Evolutionary conservation across 2,888 invertebrate species (phyloP), one percentile per base, ranked within the genome.

Genomic region (Julus scanicus): DNA sequence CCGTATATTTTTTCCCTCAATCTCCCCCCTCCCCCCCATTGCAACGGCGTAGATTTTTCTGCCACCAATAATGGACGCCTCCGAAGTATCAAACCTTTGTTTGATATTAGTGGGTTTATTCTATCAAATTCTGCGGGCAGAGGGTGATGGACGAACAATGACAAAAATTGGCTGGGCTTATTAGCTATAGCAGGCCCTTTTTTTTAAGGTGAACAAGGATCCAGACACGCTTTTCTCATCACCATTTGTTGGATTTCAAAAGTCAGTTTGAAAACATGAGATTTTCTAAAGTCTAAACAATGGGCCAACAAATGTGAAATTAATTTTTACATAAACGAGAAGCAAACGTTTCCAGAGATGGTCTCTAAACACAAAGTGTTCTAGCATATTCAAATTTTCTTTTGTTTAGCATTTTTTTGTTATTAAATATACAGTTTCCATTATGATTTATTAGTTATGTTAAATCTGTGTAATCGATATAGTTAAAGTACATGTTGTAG

Each of bases 61-160:
- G 71, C 6, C 71, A 11, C 71, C 71, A 71, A 71, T 20, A 71
- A 71, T 71, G 71, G 71, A 71, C 71, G 29, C 71, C 71, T 71
- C 71, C 71, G 71, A 63, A 71, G 71, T 71, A 71, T 8, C n/a
- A 29, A 71, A 71, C 71, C 71, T 71, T 71, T 71, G 71, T 71
- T 17, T n/a, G 71, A 71, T 71, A 71, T 71, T 29, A 71, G 71
- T 29, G n/a, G 29, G 20, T 71, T 71, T 71, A 71, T 71, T 71
- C 71, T 71, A 71, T 71, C 29, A 71, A 71, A 71, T 71, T 71
- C 71, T 71, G 71, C 29, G 71, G 71, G 71, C 71, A 1, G n/a
- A 71, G 29, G 29, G 63, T 63, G 63, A 63, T n/a, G 63, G n/a
- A 17, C 63, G 9, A 71, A 71, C 71, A 29, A 53, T 17, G 71